A percentile compares a stretch with the other conserved stretches of the same genome.
Evolutionary conservation across 2,888 invertebrate genomes (phyloP).

Genomic region (Eulithis prunata): DNA sequence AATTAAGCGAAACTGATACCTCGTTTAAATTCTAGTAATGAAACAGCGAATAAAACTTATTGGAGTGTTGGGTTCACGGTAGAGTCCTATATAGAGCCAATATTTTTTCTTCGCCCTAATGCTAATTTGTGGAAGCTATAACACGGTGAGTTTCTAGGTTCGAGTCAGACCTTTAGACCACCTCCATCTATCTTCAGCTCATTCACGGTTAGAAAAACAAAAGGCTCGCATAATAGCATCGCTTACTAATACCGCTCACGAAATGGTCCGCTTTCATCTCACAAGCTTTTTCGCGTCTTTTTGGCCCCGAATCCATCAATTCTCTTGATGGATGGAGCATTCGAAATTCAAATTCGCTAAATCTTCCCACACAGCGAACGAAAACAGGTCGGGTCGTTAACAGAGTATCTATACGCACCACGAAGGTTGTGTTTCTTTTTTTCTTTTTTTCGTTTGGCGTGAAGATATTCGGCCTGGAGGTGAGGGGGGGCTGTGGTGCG

Average conservation of each 20-base stretch:
- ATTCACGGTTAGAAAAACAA: slow-evolving; percentile 55
- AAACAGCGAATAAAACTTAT: too few relatives aligned
- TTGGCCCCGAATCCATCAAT: slow-evolving; percentile 83
- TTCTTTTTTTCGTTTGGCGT: slow-evolving; percentile 74
- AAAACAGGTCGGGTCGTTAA: slow-evolving; percentile 81
- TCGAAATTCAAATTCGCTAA: slow-evolving; percentile 84
- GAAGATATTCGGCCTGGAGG: slow-evolving; percentile 73
- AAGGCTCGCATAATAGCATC: slow-evolving; percentile 67
- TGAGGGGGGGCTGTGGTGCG: slow-evolving; percentile 44
- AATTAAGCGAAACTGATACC: too few relatives aligned
- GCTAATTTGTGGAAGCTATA: neutral
- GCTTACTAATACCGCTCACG: slow-evolving; percentile 73
- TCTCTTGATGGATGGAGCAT: slow-evolving; percentile 82
- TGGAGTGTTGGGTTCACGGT: too few relatives aligned
- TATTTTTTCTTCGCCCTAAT: too few relatives aligned
- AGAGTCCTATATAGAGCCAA: too few relatives aligned
- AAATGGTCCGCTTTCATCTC: slow-evolving; percentile 78
- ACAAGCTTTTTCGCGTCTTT: slow-evolving; percentile 71
- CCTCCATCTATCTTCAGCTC: slow-evolving; percentile 41
- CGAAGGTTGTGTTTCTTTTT: slow-evolving; percentile 50
- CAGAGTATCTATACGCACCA: slow-evolving; percentile 61
- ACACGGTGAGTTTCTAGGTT: slow-evolving; percentile 11
- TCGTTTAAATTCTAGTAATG: too few relatives aligned
- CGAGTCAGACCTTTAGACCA: slow-evolving; percentile 11
- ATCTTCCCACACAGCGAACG: slow-evolving; percentile 79